Evolutionary conservation across 1,140 invertebrate genomes (phyloP).

Genomic region (Drosophila elegans): DNA sequence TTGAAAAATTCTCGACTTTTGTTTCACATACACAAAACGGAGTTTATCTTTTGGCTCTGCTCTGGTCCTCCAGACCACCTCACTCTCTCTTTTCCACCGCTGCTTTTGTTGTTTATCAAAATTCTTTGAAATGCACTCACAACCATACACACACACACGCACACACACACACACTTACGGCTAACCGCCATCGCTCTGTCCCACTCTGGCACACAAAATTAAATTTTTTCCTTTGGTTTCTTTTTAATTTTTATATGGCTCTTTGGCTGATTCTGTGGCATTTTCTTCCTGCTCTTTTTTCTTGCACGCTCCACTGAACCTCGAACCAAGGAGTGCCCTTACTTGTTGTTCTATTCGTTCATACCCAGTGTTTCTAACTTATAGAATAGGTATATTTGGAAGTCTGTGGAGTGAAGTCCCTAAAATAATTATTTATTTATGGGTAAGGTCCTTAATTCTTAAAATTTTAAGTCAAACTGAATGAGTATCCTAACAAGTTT

Average conservation of each 20-base stretch:
- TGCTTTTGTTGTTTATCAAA: constrained; percentile 71
- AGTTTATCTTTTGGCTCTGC: constrained; percentile 71
- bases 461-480: too few species aligned
- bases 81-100: constrained; percentile 10
- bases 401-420: too few species aligned
- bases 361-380: constrained; percentile 1
- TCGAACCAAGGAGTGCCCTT: constrained; percentile 39
- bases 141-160: constrained; percentile 8
- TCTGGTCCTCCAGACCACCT: constrained; percentile 33
- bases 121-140: constrained; percentile 80
- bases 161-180: constrained; percentile 10
- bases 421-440: too few species aligned
- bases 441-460: too few species aligned
- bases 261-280: constrained; percentile 70
- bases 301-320: constrained; percentile 69
- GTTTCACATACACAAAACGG: constrained; percentile 72
- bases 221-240: constrained; percentile 57
- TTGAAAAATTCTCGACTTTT: constrained; percentile 78
- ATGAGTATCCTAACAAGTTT: too few species aligned
- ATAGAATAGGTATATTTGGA: background rate
- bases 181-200: background rate
- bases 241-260: constrained; percentile 75
- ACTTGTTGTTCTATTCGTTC: constrained; percentile 22
- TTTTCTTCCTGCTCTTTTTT: constrained; percentile 67
- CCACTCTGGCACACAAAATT: constrained; percentile 65